Base-by-base conservation (phyloP, 2,888 invertebrate genomes). In the Ichneumoninae sp. region DNA sequence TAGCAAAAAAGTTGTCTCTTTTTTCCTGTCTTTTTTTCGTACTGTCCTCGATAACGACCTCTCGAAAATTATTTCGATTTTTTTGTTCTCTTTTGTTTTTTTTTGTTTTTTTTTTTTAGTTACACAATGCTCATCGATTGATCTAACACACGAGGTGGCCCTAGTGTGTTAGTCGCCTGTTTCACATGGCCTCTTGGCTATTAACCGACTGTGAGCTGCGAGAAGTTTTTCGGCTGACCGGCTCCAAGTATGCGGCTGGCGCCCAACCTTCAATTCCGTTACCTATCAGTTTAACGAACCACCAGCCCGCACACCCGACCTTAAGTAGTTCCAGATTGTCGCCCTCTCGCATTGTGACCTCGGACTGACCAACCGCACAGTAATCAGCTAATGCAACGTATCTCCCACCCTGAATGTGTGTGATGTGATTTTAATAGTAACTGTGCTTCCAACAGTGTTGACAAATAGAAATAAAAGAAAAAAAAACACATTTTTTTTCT, bases 291-390 rank as follows among this genome's bases (percentile, higher is more conserved):
- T 97, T 97, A 92, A 98, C 98, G 95, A 97, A 98, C 98, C 98
- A 98, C 98, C 98, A 98, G 89, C 98, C 98, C 89, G 98, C 98
- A 94, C 98, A 98, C 93, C 98, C 98, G 89, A 98, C 97, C 94
- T 98, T 98, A 89, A 98, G 95, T 89, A 98, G 95, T 93, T 98
- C 98, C 89, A 98, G 96, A 90, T 96, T 95, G 94, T 98, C 98
- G 30, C 98, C 98, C 95, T 98, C 98, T 83, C 96, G 96, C 95
- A 98, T 96, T 87, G 97, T 97, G 88, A 98, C 97, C 95, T 98
- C 98, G 88, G 97, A 97, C 89, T 96, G 96, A 89, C 98, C 98
- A 94, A 98, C 96, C 85, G 98, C 98, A 93, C 97, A 96, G 95
- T 98, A 98, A 95, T 98, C 98, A 86, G 98, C 98, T 92, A 98